Base-by-base conservation (phyloP, 2,113 vertebrate species). In the Calidris pygmaea region DNA sequence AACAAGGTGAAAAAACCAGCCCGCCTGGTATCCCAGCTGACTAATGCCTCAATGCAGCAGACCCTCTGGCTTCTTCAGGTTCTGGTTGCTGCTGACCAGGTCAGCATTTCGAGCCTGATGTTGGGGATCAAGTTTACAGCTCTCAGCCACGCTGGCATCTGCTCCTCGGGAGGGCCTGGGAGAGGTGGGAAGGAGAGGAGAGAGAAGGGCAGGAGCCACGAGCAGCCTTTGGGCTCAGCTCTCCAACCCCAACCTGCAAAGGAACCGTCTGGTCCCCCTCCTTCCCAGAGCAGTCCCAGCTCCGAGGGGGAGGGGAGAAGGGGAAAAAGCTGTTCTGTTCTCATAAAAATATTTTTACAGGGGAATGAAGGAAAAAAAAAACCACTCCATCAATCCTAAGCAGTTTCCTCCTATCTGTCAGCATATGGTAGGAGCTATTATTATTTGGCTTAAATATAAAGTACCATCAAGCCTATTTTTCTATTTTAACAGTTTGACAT, bases 1-100 rank as follows among this genome's bases (percentile, higher is more conserved):
- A 94, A 80, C 37, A 92, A 97, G 93, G 95, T 83, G 80, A 96
- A 87, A 82, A 84, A 71, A 81, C 3, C 12, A 95, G 62, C 35
- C 53, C 0, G 11, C 21, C 52, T 66, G 62, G 45, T 50, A 58
- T 29, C 3, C 3, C 83, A 93, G 96, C 88, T 96, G 86, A 75
- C 53, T 87, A 45, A 79, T 58, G 77, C 74, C 82, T 58, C 68
- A 72, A 82, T 55, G 73, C 88, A 79, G 2, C 21, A 89, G 80
- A 62, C 45, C 43, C 77, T 62, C 1, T 0, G 6, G 6, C 45
- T 24, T 26, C 86, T 62, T 67, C 76, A 80, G 32, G 53, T 60
- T 91, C 84, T 93, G 82, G 5, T 1, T 67, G 79, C 70, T 86
- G 75, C 43, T 88, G 76, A 21, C 37, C 52, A 86, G 86, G 48